Percentiles rank a stretch among this genome's conserved stretches.
Evolutionary conservation across 2,888 invertebrate genomes (phyloP).

Genomic region (Zaprionus lineosus): DNA sequence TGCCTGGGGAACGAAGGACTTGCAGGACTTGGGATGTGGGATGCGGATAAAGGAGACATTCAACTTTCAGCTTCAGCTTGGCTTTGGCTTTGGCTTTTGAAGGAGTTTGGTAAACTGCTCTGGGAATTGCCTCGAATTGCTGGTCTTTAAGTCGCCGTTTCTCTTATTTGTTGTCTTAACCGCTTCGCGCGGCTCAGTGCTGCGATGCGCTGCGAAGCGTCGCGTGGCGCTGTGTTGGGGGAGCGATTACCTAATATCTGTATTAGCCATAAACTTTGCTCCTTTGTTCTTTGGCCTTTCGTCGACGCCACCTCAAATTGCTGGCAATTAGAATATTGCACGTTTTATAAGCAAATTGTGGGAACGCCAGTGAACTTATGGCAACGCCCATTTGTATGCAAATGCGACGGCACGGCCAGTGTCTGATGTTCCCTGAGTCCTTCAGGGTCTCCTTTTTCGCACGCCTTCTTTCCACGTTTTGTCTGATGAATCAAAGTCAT

Average conservation of each 20-base stretch:
- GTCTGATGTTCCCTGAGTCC: conserved; percentile 35
- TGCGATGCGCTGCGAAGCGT: too few species aligned
- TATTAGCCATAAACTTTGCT: conserved; percentile 56
- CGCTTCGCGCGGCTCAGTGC: too few species aligned
- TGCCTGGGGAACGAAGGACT: conserved; percentile 55
- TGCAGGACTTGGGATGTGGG: conserved; percentile 27
- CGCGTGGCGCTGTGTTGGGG: too few species aligned
- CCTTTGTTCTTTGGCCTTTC: conserved; percentile 31
- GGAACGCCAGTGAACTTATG: conserved; percentile 70
- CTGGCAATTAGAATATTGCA: conserved; percentile 75
- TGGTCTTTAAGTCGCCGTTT: conserved; percentile 42
- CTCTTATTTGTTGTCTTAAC: conserved; percentile 45
- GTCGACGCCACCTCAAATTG: conserved; percentile 52
- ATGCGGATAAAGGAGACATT: too few species aligned
- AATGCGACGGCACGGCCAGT: conserved; percentile 65
- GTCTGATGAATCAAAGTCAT: conserved; percentile 78
- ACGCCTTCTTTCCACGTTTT: conserved; percentile 1
- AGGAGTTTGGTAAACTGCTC: conserved; percentile 27
- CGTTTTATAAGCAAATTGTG: conserved; percentile 73
- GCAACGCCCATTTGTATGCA: conserved; percentile 81
- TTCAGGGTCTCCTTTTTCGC: not conserved
- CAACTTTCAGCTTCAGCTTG: not conserved
- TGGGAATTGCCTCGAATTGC: conserved; percentile 35
- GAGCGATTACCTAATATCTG: conserved; percentile 24
- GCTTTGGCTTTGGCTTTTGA: not conserved